phyloP scores from a whole-genome alignment of 2,888 invertebrate species.

The Galeruca laticollis region DNA sequence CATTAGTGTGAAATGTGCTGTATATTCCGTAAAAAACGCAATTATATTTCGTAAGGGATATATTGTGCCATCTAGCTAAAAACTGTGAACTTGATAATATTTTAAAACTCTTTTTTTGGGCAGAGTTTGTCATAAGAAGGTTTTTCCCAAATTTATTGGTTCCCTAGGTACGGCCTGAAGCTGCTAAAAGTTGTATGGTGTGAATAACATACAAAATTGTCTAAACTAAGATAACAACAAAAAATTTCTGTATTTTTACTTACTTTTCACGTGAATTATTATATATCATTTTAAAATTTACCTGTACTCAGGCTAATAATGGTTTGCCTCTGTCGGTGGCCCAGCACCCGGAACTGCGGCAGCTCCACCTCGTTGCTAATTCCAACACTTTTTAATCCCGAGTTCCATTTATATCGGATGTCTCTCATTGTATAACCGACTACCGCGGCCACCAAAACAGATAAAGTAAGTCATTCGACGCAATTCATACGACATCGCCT shows the following conservation, averaged over 20 bases:
- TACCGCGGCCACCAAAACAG: slow-evolving; percentile 69
- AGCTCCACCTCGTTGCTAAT: slow-evolving; percentile 96
- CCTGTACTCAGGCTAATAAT: slow-evolving; percentile 96
- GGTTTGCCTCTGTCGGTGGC: slow-evolving; percentile 94
- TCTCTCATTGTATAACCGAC: slow-evolving; percentile 98
- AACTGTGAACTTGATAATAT: too few species aligned
- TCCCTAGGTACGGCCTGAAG: too few species aligned
- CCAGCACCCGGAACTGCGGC: slow-evolving; percentile 96
- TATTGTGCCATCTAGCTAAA: too few species aligned
- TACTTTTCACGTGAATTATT: not conserved
- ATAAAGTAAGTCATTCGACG: slow-evolving; percentile 67
- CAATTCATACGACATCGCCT: slow-evolving; percentile 39
- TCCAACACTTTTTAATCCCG: slow-evolving; percentile 92
- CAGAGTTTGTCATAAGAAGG: too few species aligned
- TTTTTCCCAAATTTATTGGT: too few species aligned
- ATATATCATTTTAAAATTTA: slow-evolving; percentile 67
- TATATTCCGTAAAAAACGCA: too few species aligned
- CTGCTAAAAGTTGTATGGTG: not conserved
- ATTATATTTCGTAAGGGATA: too few species aligned
- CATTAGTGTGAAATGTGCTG: too few species aligned
- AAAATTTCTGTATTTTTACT: not conserved
- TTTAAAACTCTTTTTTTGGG: too few species aligned
- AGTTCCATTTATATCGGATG: slow-evolving; percentile 97
- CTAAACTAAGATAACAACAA: not conserved
- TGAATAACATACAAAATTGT: not conserved